Percentiles rank a stretch among this genome's conserved stretches.
Conservation (phyloP, 92 coral and sea anemone species). For the Zoanthus sociatus region DNA sequence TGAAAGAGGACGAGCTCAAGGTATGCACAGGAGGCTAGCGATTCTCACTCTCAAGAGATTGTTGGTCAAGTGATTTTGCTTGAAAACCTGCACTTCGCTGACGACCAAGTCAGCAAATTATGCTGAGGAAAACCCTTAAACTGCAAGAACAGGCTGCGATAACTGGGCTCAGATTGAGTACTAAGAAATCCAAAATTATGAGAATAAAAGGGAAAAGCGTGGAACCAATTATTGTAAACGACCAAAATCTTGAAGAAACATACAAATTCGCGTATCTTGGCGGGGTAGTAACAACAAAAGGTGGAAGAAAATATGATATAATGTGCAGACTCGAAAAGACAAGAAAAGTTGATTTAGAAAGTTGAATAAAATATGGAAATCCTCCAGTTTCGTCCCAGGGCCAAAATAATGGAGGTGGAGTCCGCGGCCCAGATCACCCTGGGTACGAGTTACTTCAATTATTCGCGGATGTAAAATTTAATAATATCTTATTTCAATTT, state of each 20-base stretch:
- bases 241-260: conserved; percentile 9
- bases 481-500: too few species aligned
- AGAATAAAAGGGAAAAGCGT: not conserved
- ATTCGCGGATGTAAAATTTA: too few species aligned
- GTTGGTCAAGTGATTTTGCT: too few species aligned
- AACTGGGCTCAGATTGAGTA: not conserved
- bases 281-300: conserved; percentile 14
- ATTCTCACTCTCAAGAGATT: too few species aligned
- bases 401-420: not conserved
- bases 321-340: conserved; percentile 11
- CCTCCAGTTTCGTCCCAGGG: not conserved
- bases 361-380: conserved; percentile 9
- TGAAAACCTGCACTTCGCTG: too few species aligned
- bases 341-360: conserved; percentile 2
- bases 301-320: conserved; percentile 5
- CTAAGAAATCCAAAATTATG: not conserved
- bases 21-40: too few species aligned
- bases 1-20: too few species aligned
- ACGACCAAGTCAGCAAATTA: not conserved
- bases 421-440: too few species aligned
- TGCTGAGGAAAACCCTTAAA: conserved; percentile 16
- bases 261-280: not conserved
- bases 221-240: conserved; percentile 14
- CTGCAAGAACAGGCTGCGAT: conserved; percentile 13
- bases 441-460: too few species aligned